phyloP scores from a whole-genome alignment of 2,113 vertebrate species.

The Arvicanthis niloticus region DNA sequence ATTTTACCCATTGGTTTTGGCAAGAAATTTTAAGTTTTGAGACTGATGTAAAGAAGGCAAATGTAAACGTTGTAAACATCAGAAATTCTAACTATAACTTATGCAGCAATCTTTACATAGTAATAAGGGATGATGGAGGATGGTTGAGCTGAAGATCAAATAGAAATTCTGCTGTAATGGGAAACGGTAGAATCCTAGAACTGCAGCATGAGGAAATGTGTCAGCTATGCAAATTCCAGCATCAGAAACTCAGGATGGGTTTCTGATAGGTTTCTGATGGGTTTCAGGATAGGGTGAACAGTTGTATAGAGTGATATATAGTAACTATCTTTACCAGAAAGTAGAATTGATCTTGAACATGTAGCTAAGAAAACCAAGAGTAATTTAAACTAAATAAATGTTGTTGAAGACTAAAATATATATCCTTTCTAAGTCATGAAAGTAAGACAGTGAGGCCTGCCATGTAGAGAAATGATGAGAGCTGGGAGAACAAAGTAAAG shows the following conservation, averaged over 20 bases:
- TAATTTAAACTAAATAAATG: neutral
- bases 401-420: neutral
- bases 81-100: neutral
- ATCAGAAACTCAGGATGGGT: fast-evolving
- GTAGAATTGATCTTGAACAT: neutral
- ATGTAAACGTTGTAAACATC: neutral
- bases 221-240: fast-evolving
- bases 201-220: fast-evolving
- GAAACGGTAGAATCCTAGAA: fast-evolving
- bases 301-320: too few relatives aligned
- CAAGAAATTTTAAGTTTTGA: neutral
- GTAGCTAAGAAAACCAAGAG: neutral
- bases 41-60: neutral
- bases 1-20: neutral
- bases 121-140: neutral
- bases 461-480: neutral
- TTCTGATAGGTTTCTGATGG: too few relatives aligned
- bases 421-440: neutral
- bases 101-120: neutral
- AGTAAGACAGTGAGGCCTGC: neutral
- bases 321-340: neutral
- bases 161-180: neutral
- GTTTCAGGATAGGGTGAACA: too few relatives aligned
- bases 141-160: neutral
- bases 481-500: neutral